These are phyloP conservation scores for Leptinotarsa peninsularis DNA, from an alignment of 2,888 invertebrate species.

Conservation along the genomic window DNA sequence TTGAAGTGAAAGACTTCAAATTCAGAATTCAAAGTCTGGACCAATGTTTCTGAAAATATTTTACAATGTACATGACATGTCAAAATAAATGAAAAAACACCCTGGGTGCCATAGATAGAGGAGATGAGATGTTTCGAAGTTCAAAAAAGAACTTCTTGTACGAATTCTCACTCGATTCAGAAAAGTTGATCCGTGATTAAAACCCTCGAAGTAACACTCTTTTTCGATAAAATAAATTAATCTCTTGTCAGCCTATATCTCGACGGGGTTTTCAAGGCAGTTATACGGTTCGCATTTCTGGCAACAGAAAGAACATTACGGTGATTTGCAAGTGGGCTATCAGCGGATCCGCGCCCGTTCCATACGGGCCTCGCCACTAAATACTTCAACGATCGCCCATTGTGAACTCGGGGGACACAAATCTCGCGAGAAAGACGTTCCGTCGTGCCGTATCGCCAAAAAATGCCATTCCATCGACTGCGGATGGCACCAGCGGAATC, in stretches of 20 bases:
- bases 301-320: conserved; percentile 58
- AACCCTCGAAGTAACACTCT: background rate
- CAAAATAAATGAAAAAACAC: too few relatives aligned
- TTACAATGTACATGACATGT: too few relatives aligned
- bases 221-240: conserved; percentile 7
- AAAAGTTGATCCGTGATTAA: too few relatives aligned
- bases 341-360: conserved; percentile 52
- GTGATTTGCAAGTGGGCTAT: conserved; percentile 63
- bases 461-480: conserved; percentile 47
- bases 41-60: too few relatives aligned
- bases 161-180: too few relatives aligned
- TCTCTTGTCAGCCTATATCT: conserved; percentile 15
- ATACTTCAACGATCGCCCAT: conserved; percentile 66
- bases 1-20: too few relatives aligned
- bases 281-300: conserved; percentile 32
- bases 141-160: too few relatives aligned
- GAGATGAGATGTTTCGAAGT: too few relatives aligned
- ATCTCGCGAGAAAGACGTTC: conserved; percentile 60
- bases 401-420: conserved; percentile 65
- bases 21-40: too few relatives aligned
- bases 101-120: too few relatives aligned
- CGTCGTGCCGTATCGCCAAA: conserved; percentile 51
- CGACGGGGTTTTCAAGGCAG: conserved; percentile 21
- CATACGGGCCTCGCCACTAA: conserved; percentile 62
- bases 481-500: conserved; percentile 39